Base-by-base conservation (phyloP, 2,113 vertebrate genomes). In the Chamaea fasciata region DNA sequence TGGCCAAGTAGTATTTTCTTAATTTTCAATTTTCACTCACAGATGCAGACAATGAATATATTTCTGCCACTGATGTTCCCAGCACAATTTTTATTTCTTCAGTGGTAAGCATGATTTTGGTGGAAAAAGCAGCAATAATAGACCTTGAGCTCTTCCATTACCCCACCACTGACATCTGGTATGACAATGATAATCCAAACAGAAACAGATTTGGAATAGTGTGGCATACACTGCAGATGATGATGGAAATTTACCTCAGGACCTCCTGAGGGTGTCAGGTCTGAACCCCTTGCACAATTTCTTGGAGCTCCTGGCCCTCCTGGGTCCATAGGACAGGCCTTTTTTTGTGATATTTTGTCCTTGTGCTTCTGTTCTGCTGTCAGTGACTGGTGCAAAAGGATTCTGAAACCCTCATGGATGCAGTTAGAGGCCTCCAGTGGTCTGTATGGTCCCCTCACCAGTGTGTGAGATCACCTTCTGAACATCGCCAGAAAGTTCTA, bases 381-480 rank as follows among this genome's bases (percentile, higher is more conserved):
- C 37, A 52, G 27, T 20, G 19, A 6, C 50, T 50, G 33, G 17
- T 14, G 12, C 19, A 33, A 7, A 49, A 70, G 23, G 47, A 42
- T 46, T 31, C 28, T 22, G 44, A 77, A 83, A 80, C 4, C 6
- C 8, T 53, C 31, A 44, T 4, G 46, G 11, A n/a, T 71, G 24
- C 37, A 79, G 21, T 39, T 49, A 79, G 69, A 65, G 7, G 39
- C 42, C 11, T 26, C 1, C 4, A 47, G 11, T 10, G 11, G 20
- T 57, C 35, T 11, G 3, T 18, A 16, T 26, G 24, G 52, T 70
- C 22, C 21, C 14, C 33, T 50, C 5, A 46, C 17, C 1, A 0
- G 7, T 14, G 35, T 59, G 22, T 59, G 15, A 71, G 16, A 47
- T 63, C 42, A 75, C 11, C 4, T 35, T 85, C 85, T 64, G 65